phyloP scores from a whole-genome alignment of 1,140 invertebrate genomes.

The Solenopsis fugax region DNA sequence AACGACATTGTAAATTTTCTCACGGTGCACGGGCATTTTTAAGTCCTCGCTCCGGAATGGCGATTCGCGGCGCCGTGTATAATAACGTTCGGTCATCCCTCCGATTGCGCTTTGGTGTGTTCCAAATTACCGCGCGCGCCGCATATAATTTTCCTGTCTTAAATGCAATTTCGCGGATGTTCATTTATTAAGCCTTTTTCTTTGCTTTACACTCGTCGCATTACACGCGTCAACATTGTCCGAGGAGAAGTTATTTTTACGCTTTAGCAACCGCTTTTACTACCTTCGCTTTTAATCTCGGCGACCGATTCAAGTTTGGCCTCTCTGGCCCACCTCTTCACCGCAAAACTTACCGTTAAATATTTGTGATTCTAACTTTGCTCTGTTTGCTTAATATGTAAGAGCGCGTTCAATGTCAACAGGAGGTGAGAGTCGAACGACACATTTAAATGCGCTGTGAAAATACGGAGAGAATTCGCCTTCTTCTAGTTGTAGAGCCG shows the following conservation, averaged over 20 bases:
- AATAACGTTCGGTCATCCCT: slow-evolving; percentile 10
- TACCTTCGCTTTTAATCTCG: background rate
- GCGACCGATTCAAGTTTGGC: background rate
- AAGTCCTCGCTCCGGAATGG: background rate
- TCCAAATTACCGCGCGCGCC: slow-evolving; percentile 22
- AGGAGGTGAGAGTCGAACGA: slow-evolving; percentile 24
- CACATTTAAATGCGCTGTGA: background rate
- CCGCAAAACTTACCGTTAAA: background rate
- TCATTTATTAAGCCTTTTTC: background rate
- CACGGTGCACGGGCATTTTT: background rate
- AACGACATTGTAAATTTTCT: slow-evolving; percentile 37
- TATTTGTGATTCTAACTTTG: slow-evolving; percentile 1
- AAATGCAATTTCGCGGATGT: slow-evolving; percentile 18
- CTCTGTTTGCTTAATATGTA: slow-evolving; percentile 3
- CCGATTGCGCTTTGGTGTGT: slow-evolving; percentile 20
- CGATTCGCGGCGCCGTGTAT: background rate
- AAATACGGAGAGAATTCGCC: background rate
- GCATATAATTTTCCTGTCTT: slow-evolving; percentile 42
- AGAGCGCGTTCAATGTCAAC: slow-evolving; percentile 34
- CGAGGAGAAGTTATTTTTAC: background rate
- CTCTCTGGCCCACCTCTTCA: background rate
- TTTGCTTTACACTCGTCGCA: background rate
- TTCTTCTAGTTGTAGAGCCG: background rate
- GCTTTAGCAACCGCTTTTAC: slow-evolving; percentile 11
- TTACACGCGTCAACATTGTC: background rate